Evolutionary conservation across 2,888 invertebrate species (phyloP).

Genomic region (Pachliopta kotzebuea): DNA sequence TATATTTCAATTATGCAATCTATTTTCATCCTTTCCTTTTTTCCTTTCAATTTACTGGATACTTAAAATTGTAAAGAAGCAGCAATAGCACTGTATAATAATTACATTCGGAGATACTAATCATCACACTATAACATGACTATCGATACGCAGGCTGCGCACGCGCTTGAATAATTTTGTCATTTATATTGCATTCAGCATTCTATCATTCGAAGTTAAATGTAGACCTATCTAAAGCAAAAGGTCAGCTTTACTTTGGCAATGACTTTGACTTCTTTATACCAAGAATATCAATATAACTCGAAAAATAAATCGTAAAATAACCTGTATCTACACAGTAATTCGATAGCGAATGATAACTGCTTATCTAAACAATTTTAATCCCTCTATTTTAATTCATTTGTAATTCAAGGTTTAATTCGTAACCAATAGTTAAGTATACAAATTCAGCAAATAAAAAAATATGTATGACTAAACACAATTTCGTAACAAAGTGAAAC

Average conservation of each 20-base stretch:
- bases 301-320: conserved; percentile 16
- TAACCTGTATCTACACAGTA: conserved; percentile 13
- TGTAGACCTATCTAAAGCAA: conserved; percentile 7
- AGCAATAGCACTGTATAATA: background rate
- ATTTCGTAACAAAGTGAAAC: conserved; percentile 39
- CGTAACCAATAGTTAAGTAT: conserved; percentile 24
- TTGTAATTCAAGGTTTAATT: conserved; percentile 35
- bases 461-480: conserved; percentile 21
- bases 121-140: conserved; percentile 18
- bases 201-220: conserved; percentile 18
- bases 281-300: conserved; percentile 8
- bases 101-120: conserved; percentile 22
- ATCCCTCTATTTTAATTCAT: conserved; percentile 21
- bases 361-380: conserved; percentile 31
- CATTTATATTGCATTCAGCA: conserved; percentile 16
- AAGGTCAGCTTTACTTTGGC: conserved; percentile 20
- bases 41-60: no score
- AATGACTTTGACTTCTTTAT: conserved; percentile 28
- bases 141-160: conserved; percentile 8
- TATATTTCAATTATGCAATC: no score
- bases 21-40: no score
- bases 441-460: conserved; percentile 15
- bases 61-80: background rate
- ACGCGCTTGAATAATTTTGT: conserved; percentile 11
- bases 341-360: conserved; percentile 28